Conservation (phyloP, 2,797 vertebrate species). For the Australoheros facetus region DNA sequence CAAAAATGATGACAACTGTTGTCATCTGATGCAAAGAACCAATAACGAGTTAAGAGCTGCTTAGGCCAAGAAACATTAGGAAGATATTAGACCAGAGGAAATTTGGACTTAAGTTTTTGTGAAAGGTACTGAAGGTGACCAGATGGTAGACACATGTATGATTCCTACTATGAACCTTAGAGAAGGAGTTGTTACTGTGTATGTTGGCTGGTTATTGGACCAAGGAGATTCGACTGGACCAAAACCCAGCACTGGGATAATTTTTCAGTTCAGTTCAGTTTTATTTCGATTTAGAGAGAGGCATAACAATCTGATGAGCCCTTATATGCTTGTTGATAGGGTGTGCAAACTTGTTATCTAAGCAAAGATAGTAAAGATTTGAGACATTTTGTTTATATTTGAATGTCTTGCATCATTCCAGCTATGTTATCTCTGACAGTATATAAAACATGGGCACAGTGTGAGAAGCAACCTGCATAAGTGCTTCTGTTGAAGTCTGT, state of each 20-base stretch:
- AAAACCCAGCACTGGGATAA: neutral
- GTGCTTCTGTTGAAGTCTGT: neutral
- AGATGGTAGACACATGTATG: neutral
- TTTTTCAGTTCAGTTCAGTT: neutral
- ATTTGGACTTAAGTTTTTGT: neutral
- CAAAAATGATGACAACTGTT: no score
- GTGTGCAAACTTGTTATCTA: neutral
- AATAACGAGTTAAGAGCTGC: no score
- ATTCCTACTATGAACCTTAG: neutral
- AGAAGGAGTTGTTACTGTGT: no score
- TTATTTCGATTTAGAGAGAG: neutral
- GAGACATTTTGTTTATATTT: neutral
- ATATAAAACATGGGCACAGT: neutral
- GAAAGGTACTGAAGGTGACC: neutral
- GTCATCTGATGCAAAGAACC: no score
- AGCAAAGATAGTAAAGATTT: neutral
- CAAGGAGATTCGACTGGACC: rapidly evolving
- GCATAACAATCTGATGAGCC: no score
- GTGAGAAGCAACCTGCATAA: neutral
- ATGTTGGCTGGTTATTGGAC: no score
- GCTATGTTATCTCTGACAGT: neutral
- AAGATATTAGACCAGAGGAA: no score
- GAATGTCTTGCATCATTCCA: neutral
- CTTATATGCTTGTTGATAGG: neutral
- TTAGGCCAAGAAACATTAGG: no score